Evolutionary conservation across 2,888 invertebrate species (phyloP).

Genomic region (Torymus aiolomorphi): DNA sequence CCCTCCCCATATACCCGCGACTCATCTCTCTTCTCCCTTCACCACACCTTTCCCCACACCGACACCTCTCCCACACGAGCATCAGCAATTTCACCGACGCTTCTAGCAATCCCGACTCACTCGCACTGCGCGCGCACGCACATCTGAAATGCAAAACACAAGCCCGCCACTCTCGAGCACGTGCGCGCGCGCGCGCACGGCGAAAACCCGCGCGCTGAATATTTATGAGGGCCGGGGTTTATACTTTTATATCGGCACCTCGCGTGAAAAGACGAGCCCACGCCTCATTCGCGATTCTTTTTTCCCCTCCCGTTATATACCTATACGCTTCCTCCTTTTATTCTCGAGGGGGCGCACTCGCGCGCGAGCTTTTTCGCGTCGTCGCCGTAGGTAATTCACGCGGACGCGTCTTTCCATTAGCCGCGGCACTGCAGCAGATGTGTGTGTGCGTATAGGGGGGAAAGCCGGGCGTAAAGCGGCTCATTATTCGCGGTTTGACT

Average conservation of each 20-base stretch:
- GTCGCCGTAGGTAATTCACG: not conserved
- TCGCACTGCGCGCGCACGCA: not conserved
- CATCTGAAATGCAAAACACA: slow-evolving; percentile 50
- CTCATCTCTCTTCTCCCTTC: not conserved
- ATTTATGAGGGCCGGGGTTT: slow-evolving; percentile 39
- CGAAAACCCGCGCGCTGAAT: slow-evolving; percentile 40
- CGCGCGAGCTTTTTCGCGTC: not conserved
- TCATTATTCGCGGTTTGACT: slow-evolving; percentile 46
- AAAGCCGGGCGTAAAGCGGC: slow-evolving; percentile 10
- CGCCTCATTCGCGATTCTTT: slow-evolving; percentile 39
- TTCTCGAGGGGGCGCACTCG: too few relatives aligned
- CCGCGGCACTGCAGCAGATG: not conserved
- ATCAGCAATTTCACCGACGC: slow-evolving; percentile 1
- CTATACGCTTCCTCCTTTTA: too few relatives aligned
- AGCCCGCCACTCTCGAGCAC: not conserved
- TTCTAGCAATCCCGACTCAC: not conserved
- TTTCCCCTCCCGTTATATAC: not conserved
- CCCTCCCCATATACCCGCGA: not conserved
- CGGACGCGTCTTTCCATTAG: slow-evolving; percentile 27
- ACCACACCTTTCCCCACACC: not conserved
- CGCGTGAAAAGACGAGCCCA: slow-evolving; percentile 25
- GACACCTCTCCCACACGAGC: not conserved
- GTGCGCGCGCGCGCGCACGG: slow-evolving; percentile 11
- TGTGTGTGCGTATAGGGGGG: not conserved
- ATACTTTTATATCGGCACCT: slow-evolving; percentile 44